Conservation (phyloP, 2,113 vertebrate species). For the Phylloscopus trochiloides region DNA sequence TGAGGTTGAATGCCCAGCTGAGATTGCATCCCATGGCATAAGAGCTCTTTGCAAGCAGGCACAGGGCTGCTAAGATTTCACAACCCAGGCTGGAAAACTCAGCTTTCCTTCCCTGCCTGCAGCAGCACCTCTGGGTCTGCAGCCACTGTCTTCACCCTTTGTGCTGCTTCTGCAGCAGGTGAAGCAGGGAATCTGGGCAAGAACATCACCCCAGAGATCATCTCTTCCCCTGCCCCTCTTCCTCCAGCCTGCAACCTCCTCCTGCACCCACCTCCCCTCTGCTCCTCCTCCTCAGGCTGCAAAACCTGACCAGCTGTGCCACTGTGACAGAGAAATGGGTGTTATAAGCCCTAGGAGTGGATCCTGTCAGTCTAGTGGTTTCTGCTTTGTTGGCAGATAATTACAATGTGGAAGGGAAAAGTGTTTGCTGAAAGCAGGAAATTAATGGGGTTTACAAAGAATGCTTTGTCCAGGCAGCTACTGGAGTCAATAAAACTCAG, state of each 20-base stretch:
- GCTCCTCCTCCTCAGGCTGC: not conserved
- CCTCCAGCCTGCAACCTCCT: not conserved
- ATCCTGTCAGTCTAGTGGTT: not conserved
- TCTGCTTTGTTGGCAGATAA: not conserved
- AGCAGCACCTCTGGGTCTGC: not conserved
- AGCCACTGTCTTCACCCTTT: not conserved
- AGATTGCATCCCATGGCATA: rapidly evolving
- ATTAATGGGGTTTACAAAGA: slow-evolving; percentile 6
- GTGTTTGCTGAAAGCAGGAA: not conserved
- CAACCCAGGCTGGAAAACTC: not conserved
- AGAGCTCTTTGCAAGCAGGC: not conserved
- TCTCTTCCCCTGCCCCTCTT: not conserved
- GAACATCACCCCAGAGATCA: not conserved
- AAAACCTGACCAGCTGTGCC: not conserved
- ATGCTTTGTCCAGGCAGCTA: slow-evolving; percentile 18
- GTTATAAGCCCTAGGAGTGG: not conserved
- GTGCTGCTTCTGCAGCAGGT: not conserved
- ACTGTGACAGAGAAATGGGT: not conserved
- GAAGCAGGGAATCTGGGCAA: not conserved
- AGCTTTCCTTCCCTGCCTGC: not conserved
- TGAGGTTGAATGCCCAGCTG: not conserved
- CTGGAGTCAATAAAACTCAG: slow-evolving; percentile 17
- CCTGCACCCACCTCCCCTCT: not conserved
- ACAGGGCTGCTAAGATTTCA: not conserved
- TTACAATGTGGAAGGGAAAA: not conserved